phyloP scores from a whole-genome alignment of 2,888 invertebrate species.

The Blomia tropicalis region DNA sequence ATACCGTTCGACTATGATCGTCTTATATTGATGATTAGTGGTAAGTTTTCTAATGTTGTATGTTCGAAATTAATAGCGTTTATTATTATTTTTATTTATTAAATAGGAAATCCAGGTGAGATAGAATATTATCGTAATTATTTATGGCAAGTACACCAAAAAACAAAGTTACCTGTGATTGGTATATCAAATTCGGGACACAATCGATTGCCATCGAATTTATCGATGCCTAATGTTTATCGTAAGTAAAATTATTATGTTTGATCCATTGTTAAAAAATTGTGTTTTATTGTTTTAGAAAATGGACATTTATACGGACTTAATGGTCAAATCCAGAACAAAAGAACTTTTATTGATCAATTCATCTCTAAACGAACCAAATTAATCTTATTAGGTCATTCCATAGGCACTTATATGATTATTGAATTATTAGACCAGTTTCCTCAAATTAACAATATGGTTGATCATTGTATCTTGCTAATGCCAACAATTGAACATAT shows the following conservation, averaged over 20 bases:
- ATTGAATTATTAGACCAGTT: constrained; percentile 49
- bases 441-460: constrained; percentile 15
- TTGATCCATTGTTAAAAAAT: too few relatives aligned
- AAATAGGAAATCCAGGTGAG: constrained; percentile 63
- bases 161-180: constrained; percentile 53
- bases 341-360: constrained; percentile 56
- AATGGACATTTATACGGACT: constrained; percentile 52
- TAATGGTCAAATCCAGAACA: constrained; percentile 61
- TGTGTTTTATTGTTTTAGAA: constrained; percentile 27
- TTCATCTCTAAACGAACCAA: constrained; percentile 54
- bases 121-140: constrained; percentile 64
- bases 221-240: constrained; percentile 26
- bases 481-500: constrained; percentile 77
- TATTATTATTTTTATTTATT: constrained; percentile 13
- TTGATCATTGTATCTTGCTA: constrained; percentile 42
- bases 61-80: constrained; percentile 24
- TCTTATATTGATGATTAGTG: constrained; percentile 59
- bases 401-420: constrained; percentile 71
- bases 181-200: constrained; percentile 67
- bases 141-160: constrained; percentile 47
- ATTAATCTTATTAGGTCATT: constrained; percentile 71
- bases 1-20: constrained; percentile 41
- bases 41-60: constrained; percentile 31
- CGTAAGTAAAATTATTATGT: constrained; percentile 22
- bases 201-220: constrained; percentile 38